Base-by-base conservation (phyloP, 2,888 invertebrate species). In the Mythimna vitellina region DNA sequence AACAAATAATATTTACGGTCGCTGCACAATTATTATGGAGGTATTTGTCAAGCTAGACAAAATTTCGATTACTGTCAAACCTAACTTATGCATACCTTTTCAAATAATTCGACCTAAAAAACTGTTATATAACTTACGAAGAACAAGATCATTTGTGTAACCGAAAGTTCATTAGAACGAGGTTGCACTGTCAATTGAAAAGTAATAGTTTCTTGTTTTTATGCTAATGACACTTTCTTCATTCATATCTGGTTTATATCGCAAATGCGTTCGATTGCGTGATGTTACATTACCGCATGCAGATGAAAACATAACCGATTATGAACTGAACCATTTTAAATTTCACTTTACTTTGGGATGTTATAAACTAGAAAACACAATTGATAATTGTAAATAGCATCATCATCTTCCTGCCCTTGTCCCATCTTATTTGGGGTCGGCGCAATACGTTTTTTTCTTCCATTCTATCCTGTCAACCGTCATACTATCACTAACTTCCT, bases 91-190 rank as follows among this genome's bases (percentile, higher is more conserved):
- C 22, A 46, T 62, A 80, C 22, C 53, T 75, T 74, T 68, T 61
- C 42, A 65, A 63, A 60, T 81, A 81, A 80, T 61, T 82, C 85
- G 89, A 88, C 91, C 92, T 89, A 92, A 89, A 90, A 91, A 90
- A 74, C 22, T 63, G 78, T 95, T 94, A 92, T 89, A 91, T 88
- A 94, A 84, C 85, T 86, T 83, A 86, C 85, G 83, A 86, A 80
- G 81, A 89, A 89, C 87, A 88, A 91, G 88, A 90, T 89, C 87
- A 87, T 91, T 91, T 90, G 89, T 90, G 88, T 88, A 91, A 91
- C 88, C 81, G 78, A 88, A 87, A 83, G 81, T 83, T 83, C 75
- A 82, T 84, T 82, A 83, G 82, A 89, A 87, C 81, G 76, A 84
- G 83, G 84, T 86, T 85, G 80, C 65, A 79, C 84, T 75, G 75